phyloP scores from a whole-genome alignment of 2,113 vertebrate genomes.

The Ovibos moschatus region DNA sequence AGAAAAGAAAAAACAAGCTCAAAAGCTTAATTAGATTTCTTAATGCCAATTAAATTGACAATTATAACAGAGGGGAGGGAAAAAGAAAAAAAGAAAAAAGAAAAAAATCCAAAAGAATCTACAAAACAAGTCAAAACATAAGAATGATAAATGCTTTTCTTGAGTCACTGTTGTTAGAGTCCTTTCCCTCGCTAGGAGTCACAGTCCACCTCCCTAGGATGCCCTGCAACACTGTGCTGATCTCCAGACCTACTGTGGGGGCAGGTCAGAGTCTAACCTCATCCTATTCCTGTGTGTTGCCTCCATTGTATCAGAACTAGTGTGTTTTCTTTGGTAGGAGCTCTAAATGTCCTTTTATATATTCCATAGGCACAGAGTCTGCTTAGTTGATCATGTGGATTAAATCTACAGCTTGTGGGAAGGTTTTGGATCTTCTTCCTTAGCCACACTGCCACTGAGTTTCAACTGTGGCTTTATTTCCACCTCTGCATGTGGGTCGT shows the following conservation, averaged over 20 bases:
- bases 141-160: not conserved
- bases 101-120: not conserved
- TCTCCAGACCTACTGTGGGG: not conserved
- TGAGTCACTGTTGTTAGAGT: not conserved
- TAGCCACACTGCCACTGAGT: not conserved
- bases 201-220: not conserved
- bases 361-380: not conserved
- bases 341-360: not conserved
- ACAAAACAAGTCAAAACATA: not conserved
- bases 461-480: not conserved
- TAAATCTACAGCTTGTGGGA: not conserved
- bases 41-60: not conserved
- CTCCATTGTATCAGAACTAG: not conserved
- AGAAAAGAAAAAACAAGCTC: not conserved
- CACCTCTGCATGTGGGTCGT: not conserved
- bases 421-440: not conserved
- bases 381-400: not conserved
- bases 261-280: not conserved
- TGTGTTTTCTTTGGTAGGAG: not conserved
- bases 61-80: accelerated
- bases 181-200: not conserved
- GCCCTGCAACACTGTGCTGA: not conserved
- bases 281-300: not conserved
- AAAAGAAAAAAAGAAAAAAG: not conserved
- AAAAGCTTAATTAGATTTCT: not conserved